A percentile compares a stretch with the other conserved stretches of the same genome.
Evolutionary conservation across 1,140 invertebrate genomes (phyloP).

Genomic region (Drosophila nebulosa): DNA sequence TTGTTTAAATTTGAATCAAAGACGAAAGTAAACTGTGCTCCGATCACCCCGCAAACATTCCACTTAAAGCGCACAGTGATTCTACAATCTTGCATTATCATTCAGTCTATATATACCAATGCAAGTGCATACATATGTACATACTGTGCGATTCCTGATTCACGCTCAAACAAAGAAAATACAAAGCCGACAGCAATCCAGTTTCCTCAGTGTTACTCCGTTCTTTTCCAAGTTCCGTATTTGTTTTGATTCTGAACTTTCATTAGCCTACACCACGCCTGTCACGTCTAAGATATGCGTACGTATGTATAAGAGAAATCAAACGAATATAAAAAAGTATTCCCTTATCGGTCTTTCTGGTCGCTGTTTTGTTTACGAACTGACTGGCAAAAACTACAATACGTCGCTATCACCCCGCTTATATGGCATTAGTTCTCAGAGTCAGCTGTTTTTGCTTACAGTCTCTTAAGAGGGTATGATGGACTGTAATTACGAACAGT

Average conservation of each 20-base stretch:
- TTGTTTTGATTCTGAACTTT: not conserved
- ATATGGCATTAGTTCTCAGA: conserved; percentile 16
- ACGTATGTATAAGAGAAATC: conserved; percentile 12
- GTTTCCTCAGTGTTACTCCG: not conserved
- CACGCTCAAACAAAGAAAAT: conserved; percentile 7
- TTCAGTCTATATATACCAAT: not conserved
- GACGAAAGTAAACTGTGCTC: not conserved
- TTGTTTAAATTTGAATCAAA: not conserved
- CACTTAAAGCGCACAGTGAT: not conserved
- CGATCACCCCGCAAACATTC: not conserved
- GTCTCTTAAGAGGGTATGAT: not conserved
- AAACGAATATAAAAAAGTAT: not conserved
- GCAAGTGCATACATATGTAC: not conserved
- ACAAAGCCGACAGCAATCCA: not conserved
- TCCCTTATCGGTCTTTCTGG: conserved; percentile 15
- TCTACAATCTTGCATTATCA: not conserved
- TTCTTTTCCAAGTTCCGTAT: not conserved
- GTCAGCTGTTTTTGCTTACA: conserved; percentile 31
- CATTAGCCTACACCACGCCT: not conserved
- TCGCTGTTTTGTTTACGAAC: conserved; percentile 39
- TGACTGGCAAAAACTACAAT: conserved; percentile 18
- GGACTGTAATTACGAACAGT: not conserved
- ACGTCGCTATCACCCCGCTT: conserved; percentile 24
- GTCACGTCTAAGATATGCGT: conserved; percentile 12
- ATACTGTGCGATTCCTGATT: not conserved